Conservation (phyloP, 2,888 invertebrate genomes). For the Eudemis profundana region DNA sequence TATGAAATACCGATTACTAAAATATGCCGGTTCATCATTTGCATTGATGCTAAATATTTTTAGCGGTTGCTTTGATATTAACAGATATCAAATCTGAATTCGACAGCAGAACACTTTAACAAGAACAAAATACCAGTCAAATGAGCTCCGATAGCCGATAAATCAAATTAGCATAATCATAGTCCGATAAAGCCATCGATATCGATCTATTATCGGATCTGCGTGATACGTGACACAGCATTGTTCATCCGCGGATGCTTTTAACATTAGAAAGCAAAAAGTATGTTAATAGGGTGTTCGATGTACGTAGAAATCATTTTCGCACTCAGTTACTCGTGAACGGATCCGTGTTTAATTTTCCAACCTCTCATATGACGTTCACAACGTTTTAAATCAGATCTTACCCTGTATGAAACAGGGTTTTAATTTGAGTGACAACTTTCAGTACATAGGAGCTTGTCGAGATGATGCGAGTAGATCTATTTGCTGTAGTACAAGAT, state of each 20-base stretch:
- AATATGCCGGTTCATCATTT: too few relatives aligned
- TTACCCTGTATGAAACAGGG: neutral
- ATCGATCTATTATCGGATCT: constrained; percentile 31
- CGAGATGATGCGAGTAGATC: neutral
- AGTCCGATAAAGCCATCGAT: constrained; percentile 33
- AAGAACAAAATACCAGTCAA: constrained; percentile 21
- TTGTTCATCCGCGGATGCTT: constrained; percentile 47
- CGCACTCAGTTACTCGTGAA: constrained; percentile 68
- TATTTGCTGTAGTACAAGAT: constrained; percentile 12
- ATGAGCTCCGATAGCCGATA: constrained; percentile 27
- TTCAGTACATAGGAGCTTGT: neutral
- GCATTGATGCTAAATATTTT: neutral
- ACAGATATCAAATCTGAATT: neutral
- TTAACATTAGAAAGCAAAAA: constrained; percentile 66
- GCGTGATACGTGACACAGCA: constrained; percentile 33
- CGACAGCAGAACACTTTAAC: neutral
- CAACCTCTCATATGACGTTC: neutral
- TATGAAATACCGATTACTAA: too few relatives aligned
- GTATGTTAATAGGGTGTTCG: constrained; percentile 66
- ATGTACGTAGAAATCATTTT: constrained; percentile 66
- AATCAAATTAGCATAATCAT: constrained; percentile 30
- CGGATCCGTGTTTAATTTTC: constrained; percentile 54
- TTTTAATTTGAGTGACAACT: neutral
- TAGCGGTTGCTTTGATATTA: neutral
- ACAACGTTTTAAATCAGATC: constrained; percentile 6